Conservation (phyloP, 1,140 invertebrate species). For the Drosophila subpulchrella region DNA sequence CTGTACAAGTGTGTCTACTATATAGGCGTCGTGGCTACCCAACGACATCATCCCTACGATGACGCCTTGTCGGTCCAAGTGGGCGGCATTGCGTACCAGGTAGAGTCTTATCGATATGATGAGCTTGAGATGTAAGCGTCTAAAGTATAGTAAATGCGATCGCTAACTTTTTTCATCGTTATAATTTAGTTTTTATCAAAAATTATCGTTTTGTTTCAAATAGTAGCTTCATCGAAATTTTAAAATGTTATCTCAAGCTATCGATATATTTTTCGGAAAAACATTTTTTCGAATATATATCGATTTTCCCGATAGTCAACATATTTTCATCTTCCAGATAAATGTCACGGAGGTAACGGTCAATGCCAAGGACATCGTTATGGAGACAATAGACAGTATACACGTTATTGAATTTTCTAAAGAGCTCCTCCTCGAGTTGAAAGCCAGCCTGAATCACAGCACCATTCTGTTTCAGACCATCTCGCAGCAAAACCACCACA, state of each 20-base stretch:
- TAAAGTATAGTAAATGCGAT: too few species aligned
- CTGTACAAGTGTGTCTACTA: constrained; percentile 31
- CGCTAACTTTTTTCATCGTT: too few species aligned
- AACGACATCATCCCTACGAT: constrained; percentile 7
- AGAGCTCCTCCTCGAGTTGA: constrained; percentile 5
- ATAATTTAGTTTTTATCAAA: too few species aligned
- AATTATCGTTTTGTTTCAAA: too few species aligned
- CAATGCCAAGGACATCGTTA: not conserved
- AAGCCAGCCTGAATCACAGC: not conserved
- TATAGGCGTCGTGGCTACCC: constrained; percentile 25
- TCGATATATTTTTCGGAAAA: too few species aligned
- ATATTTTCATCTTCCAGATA: not conserved
- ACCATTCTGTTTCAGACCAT: constrained; percentile 33
- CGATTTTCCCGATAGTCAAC: too few species aligned
- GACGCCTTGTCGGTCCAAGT: not conserved
- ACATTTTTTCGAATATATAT: too few species aligned
- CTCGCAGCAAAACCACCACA: constrained; percentile 18
- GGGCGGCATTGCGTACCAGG: constrained; percentile 33
- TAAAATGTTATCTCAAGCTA: too few species aligned
- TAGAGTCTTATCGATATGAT: not conserved
- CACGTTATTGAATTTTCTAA: not conserved
- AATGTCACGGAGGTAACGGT: constrained; percentile 5
- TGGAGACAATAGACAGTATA: constrained; percentile 9
- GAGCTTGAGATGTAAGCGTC: not conserved
- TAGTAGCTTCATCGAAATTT: too few species aligned